phyloP scores from a whole-genome alignment of 1,140 invertebrate genomes.

The Camponotus vicinus region DNA sequence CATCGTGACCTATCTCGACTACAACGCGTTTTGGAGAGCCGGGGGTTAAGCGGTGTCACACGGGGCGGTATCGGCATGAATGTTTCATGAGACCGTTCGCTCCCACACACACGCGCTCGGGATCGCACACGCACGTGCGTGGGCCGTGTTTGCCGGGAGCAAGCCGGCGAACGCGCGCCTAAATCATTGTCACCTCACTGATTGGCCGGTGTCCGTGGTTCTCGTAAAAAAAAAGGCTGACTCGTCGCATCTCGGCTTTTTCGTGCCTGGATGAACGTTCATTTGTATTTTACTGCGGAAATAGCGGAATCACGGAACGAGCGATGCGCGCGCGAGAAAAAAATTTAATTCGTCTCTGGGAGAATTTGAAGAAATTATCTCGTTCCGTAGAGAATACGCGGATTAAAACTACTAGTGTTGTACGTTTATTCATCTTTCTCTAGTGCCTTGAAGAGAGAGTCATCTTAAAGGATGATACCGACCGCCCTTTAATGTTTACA shows the following conservation, averaged over 20 bases:
- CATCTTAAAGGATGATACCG: neutral
- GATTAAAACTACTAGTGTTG: neutral
- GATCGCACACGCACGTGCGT: conserved; percentile 36
- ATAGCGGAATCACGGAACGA: conserved; percentile 32
- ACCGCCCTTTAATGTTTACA: neutral
- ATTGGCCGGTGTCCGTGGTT: conserved; percentile 30
- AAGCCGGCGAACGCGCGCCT: conserved; percentile 56
- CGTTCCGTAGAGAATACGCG: neutral
- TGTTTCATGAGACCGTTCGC: conserved; percentile 71
- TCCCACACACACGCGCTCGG: neutral
- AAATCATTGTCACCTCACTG: conserved; percentile 63
- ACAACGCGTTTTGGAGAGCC: conserved; percentile 49
- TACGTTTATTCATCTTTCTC: neutral
- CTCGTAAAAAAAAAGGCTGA: conserved; percentile 46
- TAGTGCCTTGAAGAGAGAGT: neutral
- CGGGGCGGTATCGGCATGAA: conserved; percentile 70
- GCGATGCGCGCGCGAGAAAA: conserved; percentile 5
- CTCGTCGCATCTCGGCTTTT: conserved; percentile 27
- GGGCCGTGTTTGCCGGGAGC: conserved; percentile 31
- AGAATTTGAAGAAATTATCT: conserved; percentile 10
- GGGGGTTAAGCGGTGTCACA: conserved; percentile 73
- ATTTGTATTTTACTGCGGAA: conserved; percentile 35
- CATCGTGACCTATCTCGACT: conserved; percentile 38
- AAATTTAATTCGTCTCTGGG: conserved; percentile 29
- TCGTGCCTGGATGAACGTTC: neutral